phyloP scores from a whole-genome alignment of 1,140 invertebrate species.

The Drosophila kanapiae region DNA sequence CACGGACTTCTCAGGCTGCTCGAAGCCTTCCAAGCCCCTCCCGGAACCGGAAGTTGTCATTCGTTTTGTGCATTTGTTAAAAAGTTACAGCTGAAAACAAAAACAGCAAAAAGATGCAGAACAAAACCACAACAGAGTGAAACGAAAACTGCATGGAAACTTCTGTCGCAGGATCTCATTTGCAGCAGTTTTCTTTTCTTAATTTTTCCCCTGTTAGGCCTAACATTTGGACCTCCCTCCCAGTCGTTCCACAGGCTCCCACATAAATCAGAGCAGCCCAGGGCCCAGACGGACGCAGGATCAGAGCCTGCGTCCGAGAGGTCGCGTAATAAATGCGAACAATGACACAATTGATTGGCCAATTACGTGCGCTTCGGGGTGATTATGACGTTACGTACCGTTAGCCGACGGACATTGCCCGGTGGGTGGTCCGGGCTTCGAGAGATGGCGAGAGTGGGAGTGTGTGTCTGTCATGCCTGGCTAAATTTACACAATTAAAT shows the following conservation, averaged over 20 bases:
- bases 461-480: constrained; percentile 76
- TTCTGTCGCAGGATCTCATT: constrained; percentile 62
- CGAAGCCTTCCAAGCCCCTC: background rate
- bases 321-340: constrained; percentile 85
- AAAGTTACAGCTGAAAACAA: constrained; percentile 70
- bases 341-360: constrained; percentile 85
- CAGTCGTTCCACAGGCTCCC: constrained; percentile 13
- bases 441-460: constrained; percentile 28
- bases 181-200: constrained; percentile 32
- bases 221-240: constrained; percentile 24
- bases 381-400: constrained; percentile 83
- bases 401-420: constrained; percentile 57
- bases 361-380: constrained; percentile 84
- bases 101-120: constrained; percentile 51
- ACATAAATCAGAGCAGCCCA: constrained; percentile 66
- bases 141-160: constrained; percentile 69
- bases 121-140: constrained; percentile 41
- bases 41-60: constrained; percentile 81
- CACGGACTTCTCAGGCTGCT: background rate
- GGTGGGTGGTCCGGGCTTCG: background rate
- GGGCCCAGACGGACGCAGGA: constrained; percentile 24
- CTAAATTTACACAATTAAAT: constrained; percentile 84
- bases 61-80: constrained; percentile 82
- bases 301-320: constrained; percentile 44
- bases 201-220: constrained; percentile 28